Base-by-base conservation (phyloP, 2,797 vertebrate species). In the Sebastes taczanowskii region DNA sequence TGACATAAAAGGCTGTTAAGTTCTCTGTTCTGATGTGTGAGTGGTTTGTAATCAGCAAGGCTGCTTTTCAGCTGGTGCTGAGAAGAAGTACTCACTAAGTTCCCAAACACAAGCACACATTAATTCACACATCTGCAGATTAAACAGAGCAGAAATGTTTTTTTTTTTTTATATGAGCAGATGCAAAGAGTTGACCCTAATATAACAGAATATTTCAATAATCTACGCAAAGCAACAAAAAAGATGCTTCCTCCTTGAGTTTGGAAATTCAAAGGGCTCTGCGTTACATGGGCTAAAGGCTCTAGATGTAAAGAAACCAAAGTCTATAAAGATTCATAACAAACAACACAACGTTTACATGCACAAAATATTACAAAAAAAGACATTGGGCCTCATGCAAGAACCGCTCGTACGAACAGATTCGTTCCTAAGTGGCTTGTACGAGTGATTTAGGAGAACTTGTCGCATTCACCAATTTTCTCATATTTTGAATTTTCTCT, bases 21-120 rank as follows among this genome's bases (percentile, higher is more conserved):
- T n/a, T 72, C 60, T 78, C 64, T 75, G 56, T 77, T 83, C 53
- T 71, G 49, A 55, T 60, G 35, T 60, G 35, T 77, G 29, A 68
- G 29, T 63, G 53, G 22, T 66, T 9, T 74, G 46, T 70, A 69
- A 71, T 82, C 42, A 53, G 20, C 35, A 18, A 10, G 18, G 20
- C 49, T 42, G 20, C 5, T 82, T 73, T 53, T 58, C 27, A 42
- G 46, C 66, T 64, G 16, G 4, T 49, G 18, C 23, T 27, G 25
- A 23, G 27, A 62, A 34, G 29, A 72, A 63, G 29, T 23, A 29
- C 34, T 58, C 55, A 11, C 61, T 55, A 20, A 46, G 23, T 30
- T 55, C 53, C 20, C 9, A 18, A 55, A 74, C 38, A 80, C 58
- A 64, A 42, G 14, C 20, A 42, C 13, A 65, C 18, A 35, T n/a